phyloP scores from a whole-genome alignment of 2,113 vertebrate genomes.

The Cyphomyrus plagiostoma region DNA sequence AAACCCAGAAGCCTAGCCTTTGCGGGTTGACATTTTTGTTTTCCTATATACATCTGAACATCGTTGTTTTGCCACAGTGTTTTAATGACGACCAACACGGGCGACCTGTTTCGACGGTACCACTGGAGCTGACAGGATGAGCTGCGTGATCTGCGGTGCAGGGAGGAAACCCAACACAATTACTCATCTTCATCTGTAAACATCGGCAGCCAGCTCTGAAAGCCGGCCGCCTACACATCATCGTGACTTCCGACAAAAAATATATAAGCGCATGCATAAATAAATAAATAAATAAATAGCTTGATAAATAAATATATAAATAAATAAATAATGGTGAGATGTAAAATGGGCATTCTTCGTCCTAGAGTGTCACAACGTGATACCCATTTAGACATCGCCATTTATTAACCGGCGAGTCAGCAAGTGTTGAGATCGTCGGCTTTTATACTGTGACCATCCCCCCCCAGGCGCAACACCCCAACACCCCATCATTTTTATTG shows the following conservation, averaged over 20 bases:
- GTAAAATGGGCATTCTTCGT: not conserved
- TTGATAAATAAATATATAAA: not conserved
- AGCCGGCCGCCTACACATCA: not conserved
- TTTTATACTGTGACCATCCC: not conserved
- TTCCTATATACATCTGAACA: not conserved
- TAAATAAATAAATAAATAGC: not conserved
- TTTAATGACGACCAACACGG: not conserved
- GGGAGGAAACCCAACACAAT: not conserved
- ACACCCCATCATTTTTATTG: not conserved
- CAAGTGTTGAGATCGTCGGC: not conserved
- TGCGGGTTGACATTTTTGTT: not conserved
- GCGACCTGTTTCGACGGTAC: not conserved
- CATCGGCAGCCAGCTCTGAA: not conserved
- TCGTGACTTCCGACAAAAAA: not conserved
- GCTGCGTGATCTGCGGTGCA: not conserved
- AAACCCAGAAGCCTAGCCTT: not conserved
- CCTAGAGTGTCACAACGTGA: not conserved
- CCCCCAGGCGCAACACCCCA: not conserved
- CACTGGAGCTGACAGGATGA: not conserved
- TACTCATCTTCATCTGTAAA: slow-evolving; percentile 9
- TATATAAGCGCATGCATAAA: not conserved
- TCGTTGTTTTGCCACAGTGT: not conserved
- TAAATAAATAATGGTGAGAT: not conserved
- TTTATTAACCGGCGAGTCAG: not conserved
- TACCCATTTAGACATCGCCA: not conserved